Evolutionary conservation across 35 echinoderm and acorn worm species (phyloP), one percentile per base, ranked within the genome.

Genomic region (Apostichopus japonicus): DNA sequence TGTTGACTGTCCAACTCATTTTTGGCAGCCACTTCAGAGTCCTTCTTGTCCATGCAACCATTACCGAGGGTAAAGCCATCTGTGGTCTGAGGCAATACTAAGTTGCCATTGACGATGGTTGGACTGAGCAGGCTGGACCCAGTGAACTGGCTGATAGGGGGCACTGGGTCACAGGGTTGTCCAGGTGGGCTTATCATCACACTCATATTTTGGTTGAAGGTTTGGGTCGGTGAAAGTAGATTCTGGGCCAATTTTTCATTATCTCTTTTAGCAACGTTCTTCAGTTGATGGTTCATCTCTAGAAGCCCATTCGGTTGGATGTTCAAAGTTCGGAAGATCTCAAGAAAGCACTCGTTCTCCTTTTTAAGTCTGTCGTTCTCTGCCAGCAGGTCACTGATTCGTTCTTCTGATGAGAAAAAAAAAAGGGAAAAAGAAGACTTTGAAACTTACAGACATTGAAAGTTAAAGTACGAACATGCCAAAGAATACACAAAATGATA

Each of bases 291-390:
- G 17, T 91, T 91, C 92, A 93, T 77, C 83, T 96, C 92, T 3
- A 90, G 56, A 8, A 94, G 27, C 11, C 95, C 95, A 76, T 92
- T 92, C 0, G 95, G 90, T n/a, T 79, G 90, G 27, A 93, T 89
- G 57, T 98, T 93, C 92, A 98, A 63, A 16, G 56, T 92, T 89
- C 92, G 53, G 54, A 98, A 91, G 9, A 98, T 86, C 56, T 98
- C 92, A 9, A 79, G 77, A 54, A 94, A 94, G 55, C 90, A 80
- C 52, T 95, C 91, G 54, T 98, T 98, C 86, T 98, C 96, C 53
- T 93, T 92, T 53, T 93, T 80, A 51, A 98, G 92, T 84, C 86
- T 87, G n/a, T 95, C 94, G 73, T 98, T 98, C 72, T 98, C 94
- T 8, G 93, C 92, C 77, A 90, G 67, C 2, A 98, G 90, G 5